phyloP scores from a whole-genome alignment of 2,797 vertebrate genomes.

The Adrianichthys oophorus region DNA sequence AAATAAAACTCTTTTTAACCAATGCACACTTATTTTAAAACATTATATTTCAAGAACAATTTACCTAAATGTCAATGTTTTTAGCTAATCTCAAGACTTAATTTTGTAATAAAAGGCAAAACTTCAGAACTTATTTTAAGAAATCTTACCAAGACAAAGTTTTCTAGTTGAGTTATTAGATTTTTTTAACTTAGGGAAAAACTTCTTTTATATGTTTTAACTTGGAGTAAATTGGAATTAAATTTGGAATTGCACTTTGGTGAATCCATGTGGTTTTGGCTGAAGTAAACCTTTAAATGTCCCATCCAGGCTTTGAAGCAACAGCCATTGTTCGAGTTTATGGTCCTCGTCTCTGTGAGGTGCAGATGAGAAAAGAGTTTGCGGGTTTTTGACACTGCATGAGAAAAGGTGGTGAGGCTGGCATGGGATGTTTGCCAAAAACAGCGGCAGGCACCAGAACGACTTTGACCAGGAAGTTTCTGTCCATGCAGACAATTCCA shows the following conservation, averaged over 20 bases:
- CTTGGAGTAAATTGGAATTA: too few relatives aligned
- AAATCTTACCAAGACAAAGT: too few relatives aligned
- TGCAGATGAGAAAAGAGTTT: conserved; percentile 61
- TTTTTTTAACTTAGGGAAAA: too few relatives aligned
- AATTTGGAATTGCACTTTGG: neutral
- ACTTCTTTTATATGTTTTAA: too few relatives aligned
- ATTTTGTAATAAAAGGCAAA: too few relatives aligned
- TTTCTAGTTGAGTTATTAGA: too few relatives aligned
- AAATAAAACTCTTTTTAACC: too few relatives aligned
- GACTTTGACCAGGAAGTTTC: conserved; percentile 17
- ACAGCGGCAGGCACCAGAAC: conserved; percentile 5
- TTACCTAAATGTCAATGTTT: too few relatives aligned
- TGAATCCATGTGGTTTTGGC: neutral
- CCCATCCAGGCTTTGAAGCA: conserved; percentile 41
- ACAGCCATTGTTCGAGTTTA: conserved; percentile 56
- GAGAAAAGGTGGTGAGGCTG: conserved; percentile 58
- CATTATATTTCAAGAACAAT: too few relatives aligned
- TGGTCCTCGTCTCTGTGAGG: conserved; percentile 45
- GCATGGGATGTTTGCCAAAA: conserved; percentile 39
- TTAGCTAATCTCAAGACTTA: too few relatives aligned
- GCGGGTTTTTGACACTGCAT: conserved; percentile 58
- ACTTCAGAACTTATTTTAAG: too few relatives aligned
- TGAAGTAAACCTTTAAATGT: conserved; percentile 5
- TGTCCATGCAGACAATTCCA: conserved; percentile 6
- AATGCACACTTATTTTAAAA: too few relatives aligned